These are phyloP conservation scores for Paradoxurus hermaphroditus DNA, from an alignment of 2,113 vertebrate genomes.

Conservation along the genomic window DNA sequence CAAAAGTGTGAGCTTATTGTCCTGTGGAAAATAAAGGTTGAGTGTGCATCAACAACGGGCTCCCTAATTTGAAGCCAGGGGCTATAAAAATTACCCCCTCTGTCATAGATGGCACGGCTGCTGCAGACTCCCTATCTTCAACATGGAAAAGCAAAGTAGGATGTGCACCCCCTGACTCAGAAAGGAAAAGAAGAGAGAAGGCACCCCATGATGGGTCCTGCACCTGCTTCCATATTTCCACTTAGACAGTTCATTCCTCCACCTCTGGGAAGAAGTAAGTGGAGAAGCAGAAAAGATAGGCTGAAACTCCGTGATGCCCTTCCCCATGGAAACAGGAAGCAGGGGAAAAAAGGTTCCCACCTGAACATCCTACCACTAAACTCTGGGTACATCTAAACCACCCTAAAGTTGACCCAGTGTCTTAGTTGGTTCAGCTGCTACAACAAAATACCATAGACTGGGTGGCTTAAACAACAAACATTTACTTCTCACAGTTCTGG, in stretches of 20 bases:
- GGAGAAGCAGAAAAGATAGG: not conserved
- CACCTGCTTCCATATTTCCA: rapidly evolving
- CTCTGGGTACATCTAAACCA: not conserved
- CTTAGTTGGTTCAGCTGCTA: not conserved
- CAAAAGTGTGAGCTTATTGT: not conserved
- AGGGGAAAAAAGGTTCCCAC: not conserved
- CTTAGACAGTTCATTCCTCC: not conserved
- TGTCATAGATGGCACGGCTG: not conserved
- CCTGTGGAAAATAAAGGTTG: not conserved
- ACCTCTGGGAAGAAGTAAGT: not conserved
- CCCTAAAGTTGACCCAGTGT: not conserved
- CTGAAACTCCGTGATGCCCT: too few species aligned
- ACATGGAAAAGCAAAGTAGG: not conserved
- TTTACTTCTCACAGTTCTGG: too few species aligned
- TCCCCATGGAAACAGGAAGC: not conserved
- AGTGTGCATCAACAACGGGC: not conserved
- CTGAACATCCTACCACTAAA: not conserved
- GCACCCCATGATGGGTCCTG: rapidly evolving
- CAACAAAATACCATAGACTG: not conserved
- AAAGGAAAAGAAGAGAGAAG: not conserved
- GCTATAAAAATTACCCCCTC: not conserved
- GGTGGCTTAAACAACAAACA: too few species aligned
- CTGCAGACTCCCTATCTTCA: not conserved
- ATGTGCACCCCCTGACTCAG: not conserved
- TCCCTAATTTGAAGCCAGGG: not conserved